Percentiles rank a stretch among this genome's conserved stretches.
Evolutionary conservation across 2,113 vertebrate species (phyloP).

Genomic region (Leiothrix lutea): DNA sequence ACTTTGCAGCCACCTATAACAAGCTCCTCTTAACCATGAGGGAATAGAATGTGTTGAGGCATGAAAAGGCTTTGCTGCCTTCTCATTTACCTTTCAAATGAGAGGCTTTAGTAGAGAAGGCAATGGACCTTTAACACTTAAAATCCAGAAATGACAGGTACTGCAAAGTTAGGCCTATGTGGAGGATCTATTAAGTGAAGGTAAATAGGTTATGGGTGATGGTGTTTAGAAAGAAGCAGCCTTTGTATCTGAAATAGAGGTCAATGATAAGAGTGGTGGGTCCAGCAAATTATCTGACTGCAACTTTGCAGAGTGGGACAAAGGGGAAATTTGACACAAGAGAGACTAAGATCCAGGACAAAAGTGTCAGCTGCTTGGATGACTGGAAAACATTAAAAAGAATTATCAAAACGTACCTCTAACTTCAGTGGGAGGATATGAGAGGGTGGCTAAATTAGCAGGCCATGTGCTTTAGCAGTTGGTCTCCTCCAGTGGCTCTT

Average conservation of each 20-base stretch:
- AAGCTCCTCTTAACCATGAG: background rate
- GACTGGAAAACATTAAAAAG: background rate
- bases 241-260: background rate
- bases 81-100: conserved; percentile 30
- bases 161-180: background rate
- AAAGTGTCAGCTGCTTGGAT: background rate
- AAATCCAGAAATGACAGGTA: background rate
- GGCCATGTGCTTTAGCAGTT: background rate
- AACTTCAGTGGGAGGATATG: background rate
- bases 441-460: background rate
- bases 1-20: background rate
- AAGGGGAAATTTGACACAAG: background rate
- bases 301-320: background rate
- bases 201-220: background rate
- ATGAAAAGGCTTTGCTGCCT: background rate
- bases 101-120: background rate
- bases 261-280: background rate
- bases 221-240: background rate
- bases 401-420: background rate
- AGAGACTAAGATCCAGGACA: background rate
- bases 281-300: background rate
- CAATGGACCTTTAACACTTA: background rate
- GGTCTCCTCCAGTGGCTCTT: background rate
- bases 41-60: background rate
- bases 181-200: background rate